Evolutionary conservation across 1,140 invertebrate species (phyloP).

Genomic region (Linepithema humile): DNA sequence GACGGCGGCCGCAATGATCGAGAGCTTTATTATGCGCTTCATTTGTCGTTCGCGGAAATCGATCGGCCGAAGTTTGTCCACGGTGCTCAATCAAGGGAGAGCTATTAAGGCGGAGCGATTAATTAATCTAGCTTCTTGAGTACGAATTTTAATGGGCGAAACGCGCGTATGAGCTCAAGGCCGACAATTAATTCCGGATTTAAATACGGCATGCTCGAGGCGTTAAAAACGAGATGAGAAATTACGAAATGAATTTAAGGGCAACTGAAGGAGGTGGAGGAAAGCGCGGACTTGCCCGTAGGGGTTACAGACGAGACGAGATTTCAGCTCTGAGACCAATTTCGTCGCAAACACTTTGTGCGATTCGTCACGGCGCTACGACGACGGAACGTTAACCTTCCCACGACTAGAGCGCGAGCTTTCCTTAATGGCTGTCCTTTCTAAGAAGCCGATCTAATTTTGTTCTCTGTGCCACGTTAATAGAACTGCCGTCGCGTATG

Average conservation of each 20-base stretch:
- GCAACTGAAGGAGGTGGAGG: background rate
- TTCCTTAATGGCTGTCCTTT: constrained; percentile 64
- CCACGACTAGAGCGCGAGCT: constrained; percentile 61
- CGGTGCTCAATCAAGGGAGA: background rate
- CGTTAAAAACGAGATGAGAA: constrained; percentile 44
- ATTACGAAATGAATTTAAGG: constrained; percentile 27
- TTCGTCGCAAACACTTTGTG: constrained; percentile 72
- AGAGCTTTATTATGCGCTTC: constrained; percentile 49
- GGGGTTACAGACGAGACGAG: constrained; percentile 41
- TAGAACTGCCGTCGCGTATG: constrained; percentile 12
- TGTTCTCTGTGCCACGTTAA: constrained; percentile 22
- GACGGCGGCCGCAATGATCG: constrained; percentile 25
- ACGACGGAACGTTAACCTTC: constrained; percentile 68
- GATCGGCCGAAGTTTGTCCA: constrained; percentile 32
- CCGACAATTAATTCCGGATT: constrained; percentile 42
- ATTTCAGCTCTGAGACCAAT: constrained; percentile 71
- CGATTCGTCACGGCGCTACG: constrained; percentile 71
- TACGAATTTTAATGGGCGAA: constrained; percentile 43
- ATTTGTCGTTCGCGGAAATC: constrained; percentile 32
- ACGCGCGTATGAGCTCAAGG: constrained; percentile 29
- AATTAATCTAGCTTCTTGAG: constrained; percentile 35
- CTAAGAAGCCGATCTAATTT: constrained; percentile 62
- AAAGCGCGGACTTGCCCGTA: background rate
- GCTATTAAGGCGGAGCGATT: constrained; percentile 46
- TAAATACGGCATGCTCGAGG: constrained; percentile 28